Evolutionary conservation across 2,113 vertebrate species (phyloP), one percentile per base, ranked within the genome.

Genomic region (Psittacula cyanocephala): DNA sequence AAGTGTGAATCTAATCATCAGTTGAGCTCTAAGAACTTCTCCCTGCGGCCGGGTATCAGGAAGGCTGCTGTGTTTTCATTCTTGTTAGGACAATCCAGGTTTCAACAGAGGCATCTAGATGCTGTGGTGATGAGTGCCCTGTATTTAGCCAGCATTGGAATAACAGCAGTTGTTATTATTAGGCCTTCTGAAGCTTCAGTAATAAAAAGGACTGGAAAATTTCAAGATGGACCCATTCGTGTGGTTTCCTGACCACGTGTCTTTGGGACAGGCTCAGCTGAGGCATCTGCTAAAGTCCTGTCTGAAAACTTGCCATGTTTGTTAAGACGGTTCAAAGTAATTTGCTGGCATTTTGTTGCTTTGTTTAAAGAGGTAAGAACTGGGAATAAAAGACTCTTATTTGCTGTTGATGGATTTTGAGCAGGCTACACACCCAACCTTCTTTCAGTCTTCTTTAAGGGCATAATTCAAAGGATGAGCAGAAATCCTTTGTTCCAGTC

Each of bases 1-100:
- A 31, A 88, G 91, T 93, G 93, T 91, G 91, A 96, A 92, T 95
- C 75, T 84, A 72, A 89, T 82, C 67, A 92, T 65, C 79, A 37
- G 81, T 5, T 19, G n/a, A 94, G 79, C 93, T 43, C 67, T 19
- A 46, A 75, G 86, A 93, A 31, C 50, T 52, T 95, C 68, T 89
- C 63, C 89, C 94, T 70, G 86, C 81, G 92, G 84, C 89, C 37
- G 3, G 3, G 1, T 46, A 63, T 41, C 46, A 49, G 91, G 49
- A 57, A 52, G 44, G 55, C 63, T 94, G 89, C 4, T 44, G 70
- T 65, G 37, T 68, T 82, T 55, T 43, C 89, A 28, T 0, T 33
- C 81, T 85, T 11, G 6, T 77, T 67, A 63, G 68, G 75, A 85
- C 78, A 91, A 33, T 55, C 49, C 28, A 3, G 57, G 33, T 81